These are phyloP conservation scores for Dendrocincla fuliginosa DNA, from an alignment of 2,797 vertebrate species.

Conservation along the genomic window DNA sequence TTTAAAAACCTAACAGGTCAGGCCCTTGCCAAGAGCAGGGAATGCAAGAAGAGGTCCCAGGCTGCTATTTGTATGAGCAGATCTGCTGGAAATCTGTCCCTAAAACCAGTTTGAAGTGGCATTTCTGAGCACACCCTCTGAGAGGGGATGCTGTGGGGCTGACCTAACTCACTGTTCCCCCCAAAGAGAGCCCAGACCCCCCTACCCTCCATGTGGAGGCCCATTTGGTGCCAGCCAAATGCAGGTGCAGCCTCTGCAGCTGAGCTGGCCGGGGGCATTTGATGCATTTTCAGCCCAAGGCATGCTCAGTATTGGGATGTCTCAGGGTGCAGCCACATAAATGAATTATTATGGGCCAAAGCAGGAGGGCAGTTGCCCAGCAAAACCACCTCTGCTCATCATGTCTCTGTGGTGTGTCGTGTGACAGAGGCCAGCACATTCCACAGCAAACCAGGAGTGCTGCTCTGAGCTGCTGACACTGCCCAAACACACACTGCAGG, in stretches of 20 bases:
- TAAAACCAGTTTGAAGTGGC: not conserved
- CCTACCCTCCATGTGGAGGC: not conserved
- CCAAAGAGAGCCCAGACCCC: not conserved
- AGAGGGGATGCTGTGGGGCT: not conserved
- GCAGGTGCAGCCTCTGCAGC: not conserved
- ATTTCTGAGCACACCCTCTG: not conserved
- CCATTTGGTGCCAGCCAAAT: not conserved
- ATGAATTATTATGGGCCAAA: conserved; percentile 45
- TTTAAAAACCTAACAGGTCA: not conserved
- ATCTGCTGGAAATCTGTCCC: not conserved
- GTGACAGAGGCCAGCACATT: conserved; percentile 49
- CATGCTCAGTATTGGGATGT: not conserved
- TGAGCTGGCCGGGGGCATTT: not conserved
- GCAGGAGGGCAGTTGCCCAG: conserved; percentile 34
- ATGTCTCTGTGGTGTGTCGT: not conserved
- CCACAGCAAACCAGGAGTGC: conserved; percentile 42
- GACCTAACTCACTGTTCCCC: not conserved
- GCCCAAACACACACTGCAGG: not conserved
- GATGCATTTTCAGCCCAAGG: conserved; percentile 22
- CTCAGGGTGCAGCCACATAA: not conserved
- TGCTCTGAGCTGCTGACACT: conserved; percentile 16
- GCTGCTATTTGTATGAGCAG: not conserved
- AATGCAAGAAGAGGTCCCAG: not conserved
- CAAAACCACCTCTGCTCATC: conserved; percentile 58
- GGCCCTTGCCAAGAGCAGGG: not conserved